Evolutionary conservation across 1,140 invertebrate species (phyloP).

Genomic region (Trachelipus rathkii): DNA sequence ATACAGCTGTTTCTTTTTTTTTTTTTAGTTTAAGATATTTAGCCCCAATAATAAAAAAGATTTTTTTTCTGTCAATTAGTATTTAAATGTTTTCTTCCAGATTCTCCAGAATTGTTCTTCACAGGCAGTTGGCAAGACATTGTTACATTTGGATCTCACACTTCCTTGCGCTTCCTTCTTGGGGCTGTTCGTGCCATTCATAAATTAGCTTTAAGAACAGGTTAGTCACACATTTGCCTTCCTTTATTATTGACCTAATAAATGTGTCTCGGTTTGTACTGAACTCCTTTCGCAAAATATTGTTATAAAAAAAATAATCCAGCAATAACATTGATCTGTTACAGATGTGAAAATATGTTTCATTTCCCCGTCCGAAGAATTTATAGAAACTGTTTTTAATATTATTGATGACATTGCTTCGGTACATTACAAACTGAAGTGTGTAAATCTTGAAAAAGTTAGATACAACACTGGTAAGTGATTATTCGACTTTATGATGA

Average conservation of each 20-base stretch:
- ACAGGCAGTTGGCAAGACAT: neutral
- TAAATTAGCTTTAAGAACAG: neutral
- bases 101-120: neutral
- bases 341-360: neutral
- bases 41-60: too few species aligned
- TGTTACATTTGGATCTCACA: neutral
- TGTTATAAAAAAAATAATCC: too few species aligned
- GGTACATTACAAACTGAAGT: neutral
- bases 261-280: too few species aligned
- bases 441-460: neutral
- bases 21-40: too few species aligned
- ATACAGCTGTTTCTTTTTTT: too few species aligned
- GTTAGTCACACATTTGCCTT: neutral
- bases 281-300: too few species aligned
- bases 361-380: neutral
- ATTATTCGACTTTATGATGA: too few species aligned
- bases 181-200: neutral
- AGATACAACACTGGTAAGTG: neutral
- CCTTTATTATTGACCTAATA: too few species aligned
- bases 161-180: neutral
- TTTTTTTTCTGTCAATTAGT: neutral
- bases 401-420: neutral
- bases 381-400: neutral
- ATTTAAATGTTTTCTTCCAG: neutral
- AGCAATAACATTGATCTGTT: neutral